Percentiles rank a stretch among this genome's conserved stretches.
Evolutionary conservation across 2,113 vertebrate genomes (phyloP).

Genomic region (Oncorhynchus nerka): DNA sequence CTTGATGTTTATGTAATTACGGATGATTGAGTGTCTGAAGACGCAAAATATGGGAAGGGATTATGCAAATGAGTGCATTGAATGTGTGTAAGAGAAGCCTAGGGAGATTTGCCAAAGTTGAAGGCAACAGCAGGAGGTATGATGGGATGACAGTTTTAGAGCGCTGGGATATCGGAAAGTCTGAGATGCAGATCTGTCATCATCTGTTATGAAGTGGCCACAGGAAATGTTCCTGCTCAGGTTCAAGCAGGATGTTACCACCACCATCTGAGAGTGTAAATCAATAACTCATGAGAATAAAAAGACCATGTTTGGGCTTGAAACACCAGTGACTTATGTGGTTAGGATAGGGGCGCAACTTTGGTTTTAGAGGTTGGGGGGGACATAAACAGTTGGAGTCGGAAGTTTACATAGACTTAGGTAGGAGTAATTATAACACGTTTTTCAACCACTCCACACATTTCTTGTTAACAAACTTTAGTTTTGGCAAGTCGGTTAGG

Average conservation of each 20-base stretch:
- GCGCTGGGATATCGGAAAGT: background rate
- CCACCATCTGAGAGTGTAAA: background rate
- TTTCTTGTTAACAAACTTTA: no score
- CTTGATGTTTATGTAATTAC: slow-evolving; percentile 11
- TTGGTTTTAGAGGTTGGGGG: no score
- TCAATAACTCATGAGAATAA: background rate
- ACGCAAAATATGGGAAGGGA: slow-evolving; percentile 19
- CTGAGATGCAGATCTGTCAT: background rate
- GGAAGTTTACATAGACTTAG: no score
- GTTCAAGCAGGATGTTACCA: background rate
- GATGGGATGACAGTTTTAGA: background rate
- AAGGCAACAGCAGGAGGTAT: slow-evolving; percentile 15
- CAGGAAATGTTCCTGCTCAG: background rate
- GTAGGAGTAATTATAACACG: no score
- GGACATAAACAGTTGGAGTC: no score
- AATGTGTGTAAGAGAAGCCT: slow-evolving; percentile 19
- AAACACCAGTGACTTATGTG: no score
- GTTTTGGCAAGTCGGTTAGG: no score
- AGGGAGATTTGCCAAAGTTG: slow-evolving; percentile 27
- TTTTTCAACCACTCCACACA: no score
- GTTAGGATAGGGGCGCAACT: no score
- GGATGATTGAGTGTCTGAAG: slow-evolving; percentile 29
- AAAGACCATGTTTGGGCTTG: no score
- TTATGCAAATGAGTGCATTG: slow-evolving; percentile 34
- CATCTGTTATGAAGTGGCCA: background rate